These are phyloP conservation scores for Pipistrellus pygmaeus DNA, from an alignment of 2,797 vertebrate genomes.

Conservation along the genomic window DNA sequence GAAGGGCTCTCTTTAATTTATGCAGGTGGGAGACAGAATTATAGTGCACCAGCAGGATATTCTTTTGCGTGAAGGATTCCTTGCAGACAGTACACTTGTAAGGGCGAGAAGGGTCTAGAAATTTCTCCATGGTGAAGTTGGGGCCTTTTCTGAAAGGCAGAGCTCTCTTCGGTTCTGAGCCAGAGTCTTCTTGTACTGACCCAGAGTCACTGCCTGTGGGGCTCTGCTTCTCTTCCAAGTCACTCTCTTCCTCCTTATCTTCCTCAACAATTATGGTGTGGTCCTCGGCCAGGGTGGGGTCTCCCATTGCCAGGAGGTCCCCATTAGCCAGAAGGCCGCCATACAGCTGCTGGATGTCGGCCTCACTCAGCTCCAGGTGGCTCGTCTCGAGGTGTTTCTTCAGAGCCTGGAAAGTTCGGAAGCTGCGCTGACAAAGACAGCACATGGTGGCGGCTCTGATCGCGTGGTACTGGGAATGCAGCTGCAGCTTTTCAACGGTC, in stretches of 20 bases:
- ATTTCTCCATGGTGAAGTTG: slow-evolving; percentile 99
- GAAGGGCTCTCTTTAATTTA: slow-evolving; percentile 98
- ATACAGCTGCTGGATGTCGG: slow-evolving; percentile 98
- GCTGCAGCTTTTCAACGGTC: slow-evolving; percentile 98
- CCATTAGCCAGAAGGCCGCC: slow-evolving; percentile 97
- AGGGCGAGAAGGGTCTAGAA: slow-evolving; percentile 98
- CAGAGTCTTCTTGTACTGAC: slow-evolving; percentile 96
- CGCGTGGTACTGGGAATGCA: slow-evolving; percentile 99
- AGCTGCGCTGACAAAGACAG: slow-evolving; percentile 98
- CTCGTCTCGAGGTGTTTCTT: slow-evolving; percentile 99
- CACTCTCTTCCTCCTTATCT: slow-evolving; percentile 98
- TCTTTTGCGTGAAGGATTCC: slow-evolving; percentile 99
- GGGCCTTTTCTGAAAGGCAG: slow-evolving; percentile 99
- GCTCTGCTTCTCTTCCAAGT: slow-evolving; percentile 98
- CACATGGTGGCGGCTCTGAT: slow-evolving; percentile 99
- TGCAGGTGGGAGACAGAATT: slow-evolving; percentile 99
- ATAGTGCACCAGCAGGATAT: slow-evolving; percentile 99
- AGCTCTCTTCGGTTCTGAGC: slow-evolving; percentile 98
- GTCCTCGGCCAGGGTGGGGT: slow-evolving; percentile 95
- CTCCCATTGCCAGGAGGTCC: slow-evolving; percentile 96
- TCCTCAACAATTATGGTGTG: slow-evolving; percentile 96
- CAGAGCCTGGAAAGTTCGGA: slow-evolving; percentile 97
- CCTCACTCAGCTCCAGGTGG: slow-evolving; percentile 98
- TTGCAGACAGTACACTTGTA: slow-evolving; percentile 99
- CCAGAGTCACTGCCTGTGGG: slow-evolving; percentile 97